Percentiles rank a stretch among this genome's conserved stretches.
Evolutionary conservation across 2,888 invertebrate species (phyloP).

Genomic region (Eupithecia dodoneata): DNA sequence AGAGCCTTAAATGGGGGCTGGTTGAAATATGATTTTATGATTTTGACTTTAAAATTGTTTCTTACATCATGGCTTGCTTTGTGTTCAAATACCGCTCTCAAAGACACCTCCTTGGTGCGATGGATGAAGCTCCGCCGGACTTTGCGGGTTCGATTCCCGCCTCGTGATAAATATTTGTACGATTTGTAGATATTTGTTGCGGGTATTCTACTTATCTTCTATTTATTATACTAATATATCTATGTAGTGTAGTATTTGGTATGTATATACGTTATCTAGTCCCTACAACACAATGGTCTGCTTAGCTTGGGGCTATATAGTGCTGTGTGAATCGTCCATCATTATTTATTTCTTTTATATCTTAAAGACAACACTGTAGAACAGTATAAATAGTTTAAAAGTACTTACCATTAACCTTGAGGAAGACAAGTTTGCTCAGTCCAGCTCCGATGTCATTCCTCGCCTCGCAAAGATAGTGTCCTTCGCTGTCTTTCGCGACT

Average conservation of each 20-base stretch:
- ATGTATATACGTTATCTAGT: too few relatives aligned
- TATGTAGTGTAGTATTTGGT: too few relatives aligned
- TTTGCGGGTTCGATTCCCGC: too few relatives aligned
- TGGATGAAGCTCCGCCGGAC: too few relatives aligned
- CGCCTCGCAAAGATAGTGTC: slow-evolving; percentile 96
- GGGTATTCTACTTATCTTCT: too few relatives aligned
- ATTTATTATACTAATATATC: too few relatives aligned
- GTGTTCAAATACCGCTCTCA: not conserved
- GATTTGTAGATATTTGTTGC: too few relatives aligned
- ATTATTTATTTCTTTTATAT: too few relatives aligned
- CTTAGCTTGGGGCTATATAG: too few relatives aligned
- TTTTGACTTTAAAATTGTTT: slow-evolving; percentile 3
- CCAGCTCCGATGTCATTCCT: slow-evolving; percentile 96
- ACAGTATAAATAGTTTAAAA: not conserved
- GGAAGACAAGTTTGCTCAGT: slow-evolving; percentile 94
- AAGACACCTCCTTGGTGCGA: not conserved
- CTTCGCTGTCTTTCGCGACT: slow-evolving; percentile 94
- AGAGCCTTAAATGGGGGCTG: not conserved
- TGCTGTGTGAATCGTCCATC: too few relatives aligned
- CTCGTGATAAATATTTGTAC: too few relatives aligned
- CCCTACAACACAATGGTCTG: too few relatives aligned
- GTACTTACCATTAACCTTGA: slow-evolving; percentile 93
- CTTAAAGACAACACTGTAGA: not conserved
- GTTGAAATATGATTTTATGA: not conserved
- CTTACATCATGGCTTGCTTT: not conserved